Conservation (phyloP, 2,888 invertebrate species). For the Ptilodon capucinus region DNA sequence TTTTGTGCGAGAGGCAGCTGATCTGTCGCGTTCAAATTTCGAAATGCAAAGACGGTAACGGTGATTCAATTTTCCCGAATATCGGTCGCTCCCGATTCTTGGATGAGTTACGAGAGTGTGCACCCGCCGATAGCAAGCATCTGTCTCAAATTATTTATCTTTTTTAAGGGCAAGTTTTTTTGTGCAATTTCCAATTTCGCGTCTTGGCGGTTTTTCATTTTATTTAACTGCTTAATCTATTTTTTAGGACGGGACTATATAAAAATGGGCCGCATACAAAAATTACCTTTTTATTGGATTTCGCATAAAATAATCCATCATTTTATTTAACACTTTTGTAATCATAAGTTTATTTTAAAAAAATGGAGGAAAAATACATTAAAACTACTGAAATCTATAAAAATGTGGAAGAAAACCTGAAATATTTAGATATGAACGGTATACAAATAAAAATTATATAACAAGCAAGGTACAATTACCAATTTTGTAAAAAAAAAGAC, state of each 20-base stretch:
- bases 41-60: conserved; percentile 48
- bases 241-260: not conserved
- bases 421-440: no score
- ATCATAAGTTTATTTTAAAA: no score
- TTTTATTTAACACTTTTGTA: no score
- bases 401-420: no score
- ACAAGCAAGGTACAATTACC: no score
- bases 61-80: conserved; percentile 53
- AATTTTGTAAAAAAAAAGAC: no score
- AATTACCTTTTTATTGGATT: no score
- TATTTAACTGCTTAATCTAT: not conserved
- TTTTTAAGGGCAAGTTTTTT: conserved; percentile 16
- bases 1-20: conserved; percentile 68
- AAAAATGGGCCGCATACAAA: no score
- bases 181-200: not conserved
- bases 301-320: no score
- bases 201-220: not conserved
- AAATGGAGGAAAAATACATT: no score
- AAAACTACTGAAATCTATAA: no score
- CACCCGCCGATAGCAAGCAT: conserved; percentile 27
- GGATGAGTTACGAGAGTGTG: conserved; percentile 30
- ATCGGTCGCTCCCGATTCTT: conserved; percentile 44
- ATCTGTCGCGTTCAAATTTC: conserved; percentile 56
- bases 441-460: no score
- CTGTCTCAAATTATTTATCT: conserved; percentile 26